These are phyloP conservation scores for Ophthalmolycus amberensis DNA, from an alignment of 2,113 vertebrate species.

Conservation along the genomic window DNA sequence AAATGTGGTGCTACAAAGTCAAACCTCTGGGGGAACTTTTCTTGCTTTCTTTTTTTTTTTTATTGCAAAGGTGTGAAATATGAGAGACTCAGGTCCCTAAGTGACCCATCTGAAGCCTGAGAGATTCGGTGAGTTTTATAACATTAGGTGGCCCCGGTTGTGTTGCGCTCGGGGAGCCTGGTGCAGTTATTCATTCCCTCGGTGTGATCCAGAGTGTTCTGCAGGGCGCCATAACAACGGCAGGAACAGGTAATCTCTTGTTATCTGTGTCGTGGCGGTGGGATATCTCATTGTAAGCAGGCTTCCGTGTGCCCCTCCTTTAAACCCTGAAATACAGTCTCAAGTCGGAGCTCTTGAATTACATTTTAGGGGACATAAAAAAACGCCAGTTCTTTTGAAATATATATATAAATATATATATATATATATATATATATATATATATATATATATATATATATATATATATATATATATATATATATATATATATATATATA, in stretches of 20 bases:
- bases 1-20: neutral
- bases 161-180: neutral
- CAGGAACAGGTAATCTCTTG: slow-evolving; percentile 58
- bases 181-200: slow-evolving; percentile 78
- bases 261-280: slow-evolving; percentile 43
- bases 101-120: neutral
- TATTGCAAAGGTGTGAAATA: neutral
- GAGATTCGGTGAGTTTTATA: slow-evolving; percentile 47
- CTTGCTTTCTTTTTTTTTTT: neutral
- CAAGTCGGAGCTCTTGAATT: neutral
- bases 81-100: neutral
- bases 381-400: neutral
- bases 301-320: slow-evolving; percentile 33
- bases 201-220: slow-evolving; percentile 38
- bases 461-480: too few species aligned
- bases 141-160: slow-evolving; percentile 10
- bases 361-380: neutral
- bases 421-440: too few species aligned
- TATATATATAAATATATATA: neutral
- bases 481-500: too few species aligned
- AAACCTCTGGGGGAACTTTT: neutral
- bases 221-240: slow-evolving; percentile 53
- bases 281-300: slow-evolving; percentile 19
- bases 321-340: slow-evolving; percentile 25
- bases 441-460: too few species aligned